A percentile compares a stretch with the other conserved stretches of the same genome.
Evolutionary conservation across 2,797 vertebrate species (phyloP).

Genomic region (Catamblyrhynchus diadema): DNA sequence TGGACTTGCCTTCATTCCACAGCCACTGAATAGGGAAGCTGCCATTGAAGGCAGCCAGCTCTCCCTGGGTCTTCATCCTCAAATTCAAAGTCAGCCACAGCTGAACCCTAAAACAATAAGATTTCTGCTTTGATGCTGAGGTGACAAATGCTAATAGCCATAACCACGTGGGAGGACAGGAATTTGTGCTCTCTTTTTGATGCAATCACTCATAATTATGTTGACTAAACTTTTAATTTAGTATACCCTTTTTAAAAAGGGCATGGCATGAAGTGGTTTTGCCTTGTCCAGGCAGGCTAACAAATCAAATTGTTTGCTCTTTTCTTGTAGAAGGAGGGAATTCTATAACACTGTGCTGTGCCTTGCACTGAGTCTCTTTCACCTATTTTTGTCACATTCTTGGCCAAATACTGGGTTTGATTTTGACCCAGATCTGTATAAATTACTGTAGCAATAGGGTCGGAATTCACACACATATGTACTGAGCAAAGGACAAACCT

Average conservation of each 20-base stretch:
- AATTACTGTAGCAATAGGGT: not conserved
- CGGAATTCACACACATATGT: not conserved
- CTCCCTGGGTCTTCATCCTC: not conserved
- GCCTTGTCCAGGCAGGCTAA: accelerated
- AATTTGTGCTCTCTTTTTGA: not conserved
- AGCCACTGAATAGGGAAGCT: not conserved
- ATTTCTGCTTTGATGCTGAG: not conserved
- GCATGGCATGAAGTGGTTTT: not conserved
- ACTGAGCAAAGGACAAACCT: not conserved
- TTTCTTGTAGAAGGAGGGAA: not conserved
- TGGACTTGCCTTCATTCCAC: not conserved
- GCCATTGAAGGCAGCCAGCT: not conserved
- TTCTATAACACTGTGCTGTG: not conserved
- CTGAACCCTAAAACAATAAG: not conserved
- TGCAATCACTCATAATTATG: not conserved
- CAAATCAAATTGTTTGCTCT: not conserved
- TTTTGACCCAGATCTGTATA: not conserved
- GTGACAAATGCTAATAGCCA: not conserved
- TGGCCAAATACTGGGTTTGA: not conserved
- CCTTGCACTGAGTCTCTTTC: not conserved
- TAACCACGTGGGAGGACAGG: not conserved
- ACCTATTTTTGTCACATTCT: not conserved
- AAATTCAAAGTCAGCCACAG: not conserved
- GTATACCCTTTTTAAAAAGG: not conserved
- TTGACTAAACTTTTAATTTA: not conserved